These are phyloP conservation scores for Orthosia gothica DNA, from an alignment of 2,888 invertebrate species.

Conservation along the genomic window DNA sequence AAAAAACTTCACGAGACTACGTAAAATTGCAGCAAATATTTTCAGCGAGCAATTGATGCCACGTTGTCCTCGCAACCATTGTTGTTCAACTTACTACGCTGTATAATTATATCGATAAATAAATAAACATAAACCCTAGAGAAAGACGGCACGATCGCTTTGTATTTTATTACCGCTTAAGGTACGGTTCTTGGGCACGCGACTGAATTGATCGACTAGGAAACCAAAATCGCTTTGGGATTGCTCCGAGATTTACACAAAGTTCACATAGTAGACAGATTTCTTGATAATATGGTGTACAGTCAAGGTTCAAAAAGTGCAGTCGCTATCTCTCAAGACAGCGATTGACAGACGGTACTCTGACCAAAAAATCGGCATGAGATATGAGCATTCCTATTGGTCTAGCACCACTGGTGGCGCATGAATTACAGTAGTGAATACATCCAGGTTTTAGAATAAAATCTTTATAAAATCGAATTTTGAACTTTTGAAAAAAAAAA, in stretches of 20 bases:
- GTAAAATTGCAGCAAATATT: neutral
- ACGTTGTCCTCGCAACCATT: constrained; percentile 56
- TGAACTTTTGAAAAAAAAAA: no score
- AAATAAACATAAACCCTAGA: constrained; percentile 41
- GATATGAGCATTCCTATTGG: no score
- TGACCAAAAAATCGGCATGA: no score
- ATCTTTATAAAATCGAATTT: no score
- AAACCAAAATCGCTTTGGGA: neutral
- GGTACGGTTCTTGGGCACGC: constrained; percentile 49
- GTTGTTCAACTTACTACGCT: constrained; percentile 64
- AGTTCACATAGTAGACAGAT: constrained; percentile 3
- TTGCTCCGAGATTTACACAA: constrained; percentile 4
- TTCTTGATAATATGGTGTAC: neutral
- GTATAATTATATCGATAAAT: constrained; percentile 49
- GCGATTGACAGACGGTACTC: no score
- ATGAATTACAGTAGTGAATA: no score
- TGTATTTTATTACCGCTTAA: constrained; percentile 64
- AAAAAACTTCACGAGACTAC: neutral
- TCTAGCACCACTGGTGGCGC: no score
- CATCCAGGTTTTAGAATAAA: no score
- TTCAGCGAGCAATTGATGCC: constrained; percentile 40
- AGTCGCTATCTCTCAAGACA: no score
- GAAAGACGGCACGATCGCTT: constrained; percentile 61
- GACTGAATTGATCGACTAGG: constrained; percentile 24
- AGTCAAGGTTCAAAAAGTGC: no score